phyloP scores from a whole-genome alignment of 2,113 vertebrate genomes.

The Anhinga anhinga region DNA sequence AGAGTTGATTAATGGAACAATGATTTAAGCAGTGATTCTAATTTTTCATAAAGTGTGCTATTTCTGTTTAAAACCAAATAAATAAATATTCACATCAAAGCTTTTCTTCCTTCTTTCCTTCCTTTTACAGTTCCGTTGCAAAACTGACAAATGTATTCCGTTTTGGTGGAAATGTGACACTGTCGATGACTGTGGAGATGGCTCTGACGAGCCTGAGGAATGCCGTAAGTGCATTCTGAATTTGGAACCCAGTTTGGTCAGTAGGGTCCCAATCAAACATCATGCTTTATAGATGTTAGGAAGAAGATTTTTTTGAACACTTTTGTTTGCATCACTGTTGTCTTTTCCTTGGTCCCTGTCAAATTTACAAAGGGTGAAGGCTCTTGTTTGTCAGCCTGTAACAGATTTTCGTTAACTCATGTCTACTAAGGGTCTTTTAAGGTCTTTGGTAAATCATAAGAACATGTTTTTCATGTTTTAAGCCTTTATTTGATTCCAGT shows the following conservation, averaged over 20 bases:
- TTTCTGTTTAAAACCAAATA: background rate
- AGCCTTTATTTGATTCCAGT: background rate
- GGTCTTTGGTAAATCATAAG: background rate
- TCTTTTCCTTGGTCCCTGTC: background rate
- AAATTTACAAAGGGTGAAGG: background rate
- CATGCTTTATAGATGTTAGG: too few relatives aligned
- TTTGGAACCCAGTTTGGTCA: background rate
- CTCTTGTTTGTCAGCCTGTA: background rate
- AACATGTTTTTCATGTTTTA: fast-evolving
- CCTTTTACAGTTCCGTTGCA: constrained; percentile 88
- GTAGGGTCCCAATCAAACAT: background rate
- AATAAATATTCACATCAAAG: background rate
- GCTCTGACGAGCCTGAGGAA: constrained; percentile 93
- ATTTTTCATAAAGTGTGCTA: background rate
- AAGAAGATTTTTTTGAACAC: fast-evolving
- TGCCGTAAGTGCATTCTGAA: constrained; percentile 84
- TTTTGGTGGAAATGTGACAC: constrained; percentile 99
- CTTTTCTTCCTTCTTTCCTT: background rate
- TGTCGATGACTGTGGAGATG: constrained; percentile 95
- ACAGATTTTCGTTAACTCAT: background rate
- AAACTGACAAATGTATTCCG: constrained; percentile 96
- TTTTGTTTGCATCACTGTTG: background rate
- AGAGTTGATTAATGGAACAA: background rate
- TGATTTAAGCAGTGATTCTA: background rate
- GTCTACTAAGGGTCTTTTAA: background rate